These are phyloP conservation scores for Bedellia somnulentella DNA, from an alignment of 2,888 invertebrate genomes.

Conservation along the genomic window DNA sequence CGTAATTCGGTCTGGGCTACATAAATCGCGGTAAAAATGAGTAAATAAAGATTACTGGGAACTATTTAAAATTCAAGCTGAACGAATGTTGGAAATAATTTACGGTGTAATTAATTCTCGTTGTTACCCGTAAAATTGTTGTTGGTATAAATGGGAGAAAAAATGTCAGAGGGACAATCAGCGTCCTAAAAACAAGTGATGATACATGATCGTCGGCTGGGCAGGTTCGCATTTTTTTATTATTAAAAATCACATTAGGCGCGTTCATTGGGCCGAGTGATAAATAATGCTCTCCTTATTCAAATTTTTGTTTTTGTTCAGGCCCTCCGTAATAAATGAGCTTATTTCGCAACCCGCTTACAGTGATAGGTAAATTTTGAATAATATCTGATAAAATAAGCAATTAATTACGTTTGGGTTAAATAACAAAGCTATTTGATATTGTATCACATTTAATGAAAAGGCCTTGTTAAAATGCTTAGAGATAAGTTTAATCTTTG, in stretches of 20 bases:
- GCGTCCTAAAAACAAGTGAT: conserved; percentile 52
- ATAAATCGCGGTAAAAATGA: no score
- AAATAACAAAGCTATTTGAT: no score
- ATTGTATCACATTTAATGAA: no score
- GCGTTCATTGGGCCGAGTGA: conserved; percentile 59
- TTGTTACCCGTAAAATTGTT: conserved; percentile 23
- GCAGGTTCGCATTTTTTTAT: conserved; percentile 44
- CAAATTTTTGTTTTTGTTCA: conserved; percentile 60
- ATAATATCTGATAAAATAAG: no score
- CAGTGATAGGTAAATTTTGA: conserved; percentile 56
- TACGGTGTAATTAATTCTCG: conserved; percentile 38
- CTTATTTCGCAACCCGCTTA: conserved; percentile 46
- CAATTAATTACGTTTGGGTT: no score
- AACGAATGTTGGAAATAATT: conserved; percentile 15
- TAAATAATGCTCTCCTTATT: conserved; percentile 62
- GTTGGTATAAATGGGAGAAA: no score
- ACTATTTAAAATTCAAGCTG: conserved; percentile 15
- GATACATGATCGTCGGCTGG: conserved; percentile 58
- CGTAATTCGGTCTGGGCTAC: no score
- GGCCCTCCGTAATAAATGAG: conserved; percentile 56
- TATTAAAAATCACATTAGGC: conserved; percentile 61
- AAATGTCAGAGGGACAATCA: conserved; percentile 59
- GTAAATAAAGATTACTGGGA: conserved; percentile 8
- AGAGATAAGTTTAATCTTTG: no score
- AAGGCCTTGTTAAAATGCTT: no score